Base-by-base conservation (phyloP, 2,888 invertebrate genomes). In the Synanthedon formicaeformis region DNA sequence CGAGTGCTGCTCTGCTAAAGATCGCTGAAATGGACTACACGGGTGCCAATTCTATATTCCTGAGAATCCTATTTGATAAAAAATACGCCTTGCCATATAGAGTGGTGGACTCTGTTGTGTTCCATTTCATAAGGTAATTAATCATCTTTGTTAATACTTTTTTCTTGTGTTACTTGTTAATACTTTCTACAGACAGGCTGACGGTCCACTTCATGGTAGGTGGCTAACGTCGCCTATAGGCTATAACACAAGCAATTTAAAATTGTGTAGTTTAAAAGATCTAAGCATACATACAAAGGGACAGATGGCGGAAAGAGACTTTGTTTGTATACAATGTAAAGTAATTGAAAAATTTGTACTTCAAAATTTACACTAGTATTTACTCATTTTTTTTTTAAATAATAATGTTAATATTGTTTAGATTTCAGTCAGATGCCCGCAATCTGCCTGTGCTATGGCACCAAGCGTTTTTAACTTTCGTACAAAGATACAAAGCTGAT, bases 11-110 rank as follows among this genome's bases (percentile, higher is more conserved):
- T 34, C 91, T 99, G 70, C 82, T 98, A 34, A 96, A 97, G 87
- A 95, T 99, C 55, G 97, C 98, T 48, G 97, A 98, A 87, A 98
- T 99, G 98, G 96, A 95, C 65, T 98, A 98, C 71, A 94, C 93
- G 23, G 99, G 99, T 2, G 96, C 98, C 0, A 98, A 95, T 78
- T 98, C 97, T 40, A 96, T 99, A 67, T 97, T 99, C 72, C 88
- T 99, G 53, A 89, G 97, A 56, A 94, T 96, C 72, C 92, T 99
- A 56, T 91, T 99, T 58, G 98, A 99, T 73, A 99, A 99, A 81
- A 97, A 98, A 74, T 99, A 99, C 88, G 97, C 98, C 0, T 87
- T 99, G 53, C 99, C 99, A 0, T 98, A 95, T 77, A 90, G 96
- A 65, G 99, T 98, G 1, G 91, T 99, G 4, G 99, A 99, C 88